These are phyloP conservation scores for Ruditapes philippinarum DNA, from an alignment of 1,140 invertebrate genomes.

Conservation along the genomic window DNA sequence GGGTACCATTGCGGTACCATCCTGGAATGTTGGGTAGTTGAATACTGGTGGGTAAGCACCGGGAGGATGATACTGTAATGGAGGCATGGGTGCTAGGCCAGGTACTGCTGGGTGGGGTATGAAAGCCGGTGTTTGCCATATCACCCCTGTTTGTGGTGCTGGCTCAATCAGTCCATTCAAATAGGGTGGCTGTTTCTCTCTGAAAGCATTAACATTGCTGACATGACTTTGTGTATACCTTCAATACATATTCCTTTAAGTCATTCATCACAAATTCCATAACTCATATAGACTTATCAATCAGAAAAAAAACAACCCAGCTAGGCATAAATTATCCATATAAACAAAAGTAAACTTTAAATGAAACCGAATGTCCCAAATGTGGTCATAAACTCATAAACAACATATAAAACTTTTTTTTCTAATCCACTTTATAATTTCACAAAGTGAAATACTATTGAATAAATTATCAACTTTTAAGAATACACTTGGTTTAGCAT, in stretches of 20 bases:
- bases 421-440: too few species aligned
- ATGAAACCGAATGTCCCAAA: too few species aligned
- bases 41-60: neutral
- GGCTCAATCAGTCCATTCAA: conserved; percentile 32
- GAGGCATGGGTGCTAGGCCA: neutral
- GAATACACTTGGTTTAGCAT: too few species aligned
- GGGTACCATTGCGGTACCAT: neutral
- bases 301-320: too few species aligned
- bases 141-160: neutral
- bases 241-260: neutral
- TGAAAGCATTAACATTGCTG: neutral
- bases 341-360: too few species aligned
- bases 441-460: too few species aligned
- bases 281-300: too few species aligned
- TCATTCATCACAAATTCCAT: neutral
- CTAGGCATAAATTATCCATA: too few species aligned
- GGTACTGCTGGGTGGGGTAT: neutral
- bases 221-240: neutral
- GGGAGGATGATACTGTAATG: neutral
- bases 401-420: too few species aligned
- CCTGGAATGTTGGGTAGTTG: neutral
- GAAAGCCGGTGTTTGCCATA: neutral
- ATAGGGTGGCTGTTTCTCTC: conserved; percentile 18
- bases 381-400: too few species aligned
- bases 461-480: too few species aligned